Evolutionary conservation across 2,797 vertebrate species (phyloP).

Genomic region (Knipowitschia caucasica): DNA sequence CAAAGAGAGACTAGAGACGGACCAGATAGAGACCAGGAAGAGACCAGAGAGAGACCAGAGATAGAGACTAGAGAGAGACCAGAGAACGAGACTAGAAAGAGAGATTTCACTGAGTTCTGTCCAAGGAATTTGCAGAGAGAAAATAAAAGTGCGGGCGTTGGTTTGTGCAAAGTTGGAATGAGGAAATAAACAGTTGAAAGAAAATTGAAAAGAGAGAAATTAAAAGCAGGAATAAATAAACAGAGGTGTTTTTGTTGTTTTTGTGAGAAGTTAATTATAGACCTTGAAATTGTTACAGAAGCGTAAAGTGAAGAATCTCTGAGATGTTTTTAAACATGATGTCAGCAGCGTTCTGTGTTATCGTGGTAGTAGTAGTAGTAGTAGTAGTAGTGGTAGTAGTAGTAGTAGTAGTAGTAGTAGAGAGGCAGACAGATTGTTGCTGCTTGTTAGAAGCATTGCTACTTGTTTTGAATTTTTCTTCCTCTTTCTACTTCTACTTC

Average conservation of each 20-base stretch:
- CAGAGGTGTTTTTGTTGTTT: background rate
- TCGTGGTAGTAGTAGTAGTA: no score
- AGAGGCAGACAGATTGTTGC: no score
- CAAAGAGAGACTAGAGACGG: no score
- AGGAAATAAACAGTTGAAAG: background rate
- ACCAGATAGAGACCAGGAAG: no score
- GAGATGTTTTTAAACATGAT: background rate
- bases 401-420: no score
- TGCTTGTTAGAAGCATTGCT: no score
- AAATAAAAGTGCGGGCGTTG: background rate
- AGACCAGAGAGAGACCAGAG: no score
- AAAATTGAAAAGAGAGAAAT: background rate
- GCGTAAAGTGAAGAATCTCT: background rate
- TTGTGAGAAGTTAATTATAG: background rate
- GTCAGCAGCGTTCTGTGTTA: no score
- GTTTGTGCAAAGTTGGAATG: background rate
- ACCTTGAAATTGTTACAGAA: background rate
- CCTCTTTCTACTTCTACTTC: no score
- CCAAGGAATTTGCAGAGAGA: slow-evolving; percentile 7
- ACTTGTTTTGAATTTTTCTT: no score
- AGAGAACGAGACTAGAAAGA: slow-evolving; percentile 69
- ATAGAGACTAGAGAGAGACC: no score
- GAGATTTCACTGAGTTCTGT: slow-evolving; percentile 65
- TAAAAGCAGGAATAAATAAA: background rate
- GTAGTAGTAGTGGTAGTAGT: no score